Evolutionary conservation across 2,113 vertebrate genomes (phyloP).

Genomic region (Cardinalis cardinalis): DNA sequence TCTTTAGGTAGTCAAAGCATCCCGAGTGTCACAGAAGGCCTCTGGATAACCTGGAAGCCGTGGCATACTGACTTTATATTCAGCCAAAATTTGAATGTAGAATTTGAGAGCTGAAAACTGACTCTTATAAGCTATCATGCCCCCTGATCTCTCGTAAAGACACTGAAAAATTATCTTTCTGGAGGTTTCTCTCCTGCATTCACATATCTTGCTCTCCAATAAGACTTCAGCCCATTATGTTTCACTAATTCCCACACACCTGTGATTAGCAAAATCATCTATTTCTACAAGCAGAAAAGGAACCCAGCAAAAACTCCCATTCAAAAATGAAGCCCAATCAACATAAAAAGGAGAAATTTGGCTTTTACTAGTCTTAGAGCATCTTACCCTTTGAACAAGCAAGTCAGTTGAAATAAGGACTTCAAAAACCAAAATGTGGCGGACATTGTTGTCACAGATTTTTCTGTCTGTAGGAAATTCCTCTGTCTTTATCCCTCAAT

Average conservation of each 20-base stretch:
- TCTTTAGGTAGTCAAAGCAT: background rate
- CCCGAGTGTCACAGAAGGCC: background rate
- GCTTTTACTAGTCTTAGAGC: background rate
- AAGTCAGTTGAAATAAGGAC: constrained; percentile 4
- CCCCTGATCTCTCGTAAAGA: background rate
- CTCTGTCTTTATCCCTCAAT: background rate
- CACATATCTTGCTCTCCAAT: background rate
- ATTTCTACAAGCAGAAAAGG: background rate
- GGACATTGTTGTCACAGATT: background rate
- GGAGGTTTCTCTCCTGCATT: background rate
- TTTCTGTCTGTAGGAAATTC: background rate
- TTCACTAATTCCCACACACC: background rate
- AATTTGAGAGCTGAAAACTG: background rate
- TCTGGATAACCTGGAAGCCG: background rate
- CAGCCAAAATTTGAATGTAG: background rate
- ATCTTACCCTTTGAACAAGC: background rate
- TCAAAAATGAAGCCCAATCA: background rate
- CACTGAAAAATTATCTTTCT: background rate
- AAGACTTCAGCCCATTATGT: background rate
- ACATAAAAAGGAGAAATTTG: background rate
- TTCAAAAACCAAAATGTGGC: background rate
- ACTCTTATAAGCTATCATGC: background rate
- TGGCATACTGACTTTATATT: background rate
- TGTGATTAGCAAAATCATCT: background rate
- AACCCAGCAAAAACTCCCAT: background rate